Percentiles rank a stretch among this genome's conserved stretches.
phyloP scores from a whole-genome alignment of 2,113 vertebrate genomes.

The Pandion haliaetus region DNA sequence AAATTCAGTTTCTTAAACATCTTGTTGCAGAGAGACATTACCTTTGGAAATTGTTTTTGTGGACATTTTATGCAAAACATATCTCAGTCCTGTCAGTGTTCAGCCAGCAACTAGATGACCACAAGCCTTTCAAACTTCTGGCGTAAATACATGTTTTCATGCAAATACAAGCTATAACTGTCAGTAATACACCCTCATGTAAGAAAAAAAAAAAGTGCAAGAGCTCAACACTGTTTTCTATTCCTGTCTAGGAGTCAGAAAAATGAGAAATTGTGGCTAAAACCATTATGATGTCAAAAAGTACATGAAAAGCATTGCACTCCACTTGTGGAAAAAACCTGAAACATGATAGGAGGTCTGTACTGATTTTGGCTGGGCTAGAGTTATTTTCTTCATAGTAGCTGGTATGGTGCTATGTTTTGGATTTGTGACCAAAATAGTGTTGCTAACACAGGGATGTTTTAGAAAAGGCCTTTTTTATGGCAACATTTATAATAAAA shows the following conservation, averaged over 20 bases:
- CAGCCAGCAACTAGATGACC: neutral
- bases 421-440: neutral
- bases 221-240: neutral
- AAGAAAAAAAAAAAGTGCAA: neutral
- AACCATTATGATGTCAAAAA: fast-evolving
- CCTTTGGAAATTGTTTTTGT: neutral
- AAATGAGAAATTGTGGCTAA: neutral
- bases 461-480: neutral
- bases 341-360: neutral
- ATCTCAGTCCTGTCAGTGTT: neutral
- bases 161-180: neutral
- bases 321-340: neutral
- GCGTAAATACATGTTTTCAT: neutral
- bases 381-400: neutral
- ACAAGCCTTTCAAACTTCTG: neutral
- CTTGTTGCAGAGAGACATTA: neutral
- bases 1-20: neutral
- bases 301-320: neutral
- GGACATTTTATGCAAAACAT: neutral
- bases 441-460: neutral
- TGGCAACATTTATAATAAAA: neutral
- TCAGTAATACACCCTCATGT: neutral
- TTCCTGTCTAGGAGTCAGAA: neutral
- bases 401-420: neutral
- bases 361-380: neutral